Evolutionary conservation across 2,113 vertebrate species (phyloP), one percentile per base, ranked within the genome.

Genomic region (Tragelaphus strepsiceros): DNA sequence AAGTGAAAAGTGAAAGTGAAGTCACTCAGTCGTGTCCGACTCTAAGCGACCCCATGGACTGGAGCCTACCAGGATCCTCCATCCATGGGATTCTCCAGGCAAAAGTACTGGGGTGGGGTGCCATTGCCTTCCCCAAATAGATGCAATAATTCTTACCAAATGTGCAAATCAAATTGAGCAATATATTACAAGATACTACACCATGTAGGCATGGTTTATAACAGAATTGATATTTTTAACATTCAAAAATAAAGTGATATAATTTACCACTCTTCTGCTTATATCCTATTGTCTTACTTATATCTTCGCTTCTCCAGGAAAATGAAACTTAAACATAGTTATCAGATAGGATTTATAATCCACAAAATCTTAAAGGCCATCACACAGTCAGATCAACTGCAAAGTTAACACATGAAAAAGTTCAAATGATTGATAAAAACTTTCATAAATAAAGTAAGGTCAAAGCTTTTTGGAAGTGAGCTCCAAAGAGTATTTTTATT

Each of bases 301-400:
- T 32, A n/a, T 56, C 80, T 64, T 49, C 71, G 10, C 28, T 94
- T 96, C 84, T 95, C 88, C 39, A 82, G 59, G 64, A 85, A 58
- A 90, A 80, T 89, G 46, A 95, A 58, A 30, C 11, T n/a, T 49
- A 61, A 46, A n/a, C 71, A 94, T 71, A 32, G 62, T 88, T 88
- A 95, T 80, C 53, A 96, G 35, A 14, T 46, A 49, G 30, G 81
- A 90, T 96, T 92, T 96, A 92, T 88, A 96, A 95, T 90, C 80
- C 96, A 78, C n/a, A 95, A 61, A 92, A 88, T 84, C 88, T 80
- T 97, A 97, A 97, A 98, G 90, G 96, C 97, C 96, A 97, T 82
- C 35, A 64, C 17, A 81, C 46, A 92, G 58, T 95, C 92, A 96
- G 30, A 95, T 35, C 88, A 97, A 88, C 35, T 53, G 10, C 90